These are phyloP conservation scores for Amphiura filiformis DNA, from an alignment of 35 echinoderm and acorn worm species.

Conservation along the genomic window DNA sequence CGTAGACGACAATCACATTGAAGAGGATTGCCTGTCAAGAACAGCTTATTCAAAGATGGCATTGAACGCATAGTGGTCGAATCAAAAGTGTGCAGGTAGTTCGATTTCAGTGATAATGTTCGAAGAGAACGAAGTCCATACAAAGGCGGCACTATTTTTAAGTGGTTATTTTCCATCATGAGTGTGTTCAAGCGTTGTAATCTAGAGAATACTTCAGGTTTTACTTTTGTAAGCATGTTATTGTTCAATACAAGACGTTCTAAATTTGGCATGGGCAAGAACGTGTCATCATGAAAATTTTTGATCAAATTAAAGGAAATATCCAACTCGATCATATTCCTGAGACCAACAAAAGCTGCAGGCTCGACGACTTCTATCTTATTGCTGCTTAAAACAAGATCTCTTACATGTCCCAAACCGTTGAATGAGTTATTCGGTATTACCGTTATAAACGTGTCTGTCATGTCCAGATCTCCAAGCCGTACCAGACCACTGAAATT, in stretches of 20 bases:
- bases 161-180: slow-evolving; percentile 54
- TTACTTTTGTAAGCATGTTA: slow-evolving; percentile 52
- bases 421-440: slow-evolving; percentile 74
- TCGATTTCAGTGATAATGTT: slow-evolving; percentile 44
- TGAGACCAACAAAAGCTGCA: slow-evolving; percentile 53
- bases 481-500: slow-evolving; percentile 51
- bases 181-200: slow-evolving; percentile 37
- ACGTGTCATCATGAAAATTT: slow-evolving; percentile 27
- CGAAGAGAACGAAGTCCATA: slow-evolving; percentile 22
- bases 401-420: slow-evolving; percentile 42
- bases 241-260: slow-evolving; percentile 72
- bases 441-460: slow-evolving; percentile 57
- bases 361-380: slow-evolving; percentile 58
- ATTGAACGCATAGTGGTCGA: slow-evolving; percentile 41
- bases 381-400: slow-evolving; percentile 68
- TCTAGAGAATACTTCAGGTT: slow-evolving; percentile 41
- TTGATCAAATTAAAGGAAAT: slow-evolving; percentile 61
- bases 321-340: slow-evolving; percentile 53
- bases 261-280: slow-evolving; percentile 38
- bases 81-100: slow-evolving; percentile 70
- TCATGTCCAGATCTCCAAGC: slow-evolving; percentile 77
- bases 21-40: slow-evolving; percentile 54
- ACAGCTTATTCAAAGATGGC: slow-evolving; percentile 49
- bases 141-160: slow-evolving; percentile 58
- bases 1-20: slow-evolving; percentile 78